Conservation (phyloP, 2,797 vertebrate species). For the Sebastiscus albofasciatus region DNA sequence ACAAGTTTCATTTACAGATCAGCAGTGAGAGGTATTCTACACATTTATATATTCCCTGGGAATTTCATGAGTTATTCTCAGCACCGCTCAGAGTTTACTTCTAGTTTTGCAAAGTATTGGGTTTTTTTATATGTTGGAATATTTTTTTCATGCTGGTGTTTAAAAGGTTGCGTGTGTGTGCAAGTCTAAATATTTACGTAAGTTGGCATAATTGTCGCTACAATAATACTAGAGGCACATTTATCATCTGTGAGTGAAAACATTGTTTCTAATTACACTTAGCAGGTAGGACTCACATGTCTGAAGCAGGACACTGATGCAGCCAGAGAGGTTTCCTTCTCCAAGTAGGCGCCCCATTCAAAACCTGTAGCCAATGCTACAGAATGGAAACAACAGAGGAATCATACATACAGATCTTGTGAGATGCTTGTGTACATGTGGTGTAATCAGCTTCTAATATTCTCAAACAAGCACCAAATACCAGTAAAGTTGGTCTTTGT, state of each 20-base stretch:
- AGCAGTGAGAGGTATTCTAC: background rate
- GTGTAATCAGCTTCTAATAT: background rate
- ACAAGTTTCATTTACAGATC: background rate
- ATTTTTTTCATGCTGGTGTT: background rate
- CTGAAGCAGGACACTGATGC: slow-evolving; percentile 93
- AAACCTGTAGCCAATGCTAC: slow-evolving; percentile 83
- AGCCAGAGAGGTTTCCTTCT: slow-evolving; percentile 87
- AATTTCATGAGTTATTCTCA: background rate
- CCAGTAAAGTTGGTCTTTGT: background rate
- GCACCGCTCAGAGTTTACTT: background rate
- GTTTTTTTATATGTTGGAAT: background rate
- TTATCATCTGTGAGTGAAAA: background rate
- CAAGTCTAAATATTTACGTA: no score
- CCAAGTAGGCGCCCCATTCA: slow-evolving; percentile 92
- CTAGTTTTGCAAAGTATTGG: background rate
- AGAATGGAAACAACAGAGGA: background rate
- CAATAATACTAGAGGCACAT: background rate
- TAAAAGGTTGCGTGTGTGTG: background rate
- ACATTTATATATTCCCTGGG: background rate
- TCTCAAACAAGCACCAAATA: background rate
- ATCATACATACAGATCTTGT: background rate
- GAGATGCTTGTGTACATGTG: background rate
- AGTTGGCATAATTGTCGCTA: background rate
- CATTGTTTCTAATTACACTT: background rate
- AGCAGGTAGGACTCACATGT: slow-evolving; percentile 86